Base-by-base conservation (phyloP, 2,888 invertebrate genomes). In the Agrotis exclamationis region DNA sequence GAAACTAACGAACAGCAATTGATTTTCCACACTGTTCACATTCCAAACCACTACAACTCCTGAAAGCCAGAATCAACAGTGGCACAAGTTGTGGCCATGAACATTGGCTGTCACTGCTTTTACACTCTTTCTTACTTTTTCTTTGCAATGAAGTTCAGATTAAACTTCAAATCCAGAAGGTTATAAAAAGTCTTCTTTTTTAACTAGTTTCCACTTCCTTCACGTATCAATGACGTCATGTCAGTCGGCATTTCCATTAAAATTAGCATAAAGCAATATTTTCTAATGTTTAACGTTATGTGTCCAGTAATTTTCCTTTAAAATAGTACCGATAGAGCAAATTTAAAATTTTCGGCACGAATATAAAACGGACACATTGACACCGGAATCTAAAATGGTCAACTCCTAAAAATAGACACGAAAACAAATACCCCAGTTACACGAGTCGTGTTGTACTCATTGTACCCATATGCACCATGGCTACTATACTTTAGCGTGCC, bases 401-500 rank as follows among this genome's bases (percentile, higher is more conserved):
- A 64, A 68, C 74, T 67, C 67, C 82, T 76, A 83, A 83, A 85
- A 75, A 83, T 83, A 83, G 85, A 68, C 24, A 83, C 53, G 63
- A 80, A 76, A 84, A 85, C 76, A 70, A 85, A 80, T 84, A 85
- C 76, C 85, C 85, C 64, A 86, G 71, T 82, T 86, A 64, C 60
- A 74, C 57, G 44, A 69, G 50, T 70, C 51, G 63, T 65, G 62
- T 53, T 67, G 73, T 73, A 39, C 57, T 47, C 54, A 48, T 62
- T 67, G 70, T 71, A 51, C 57, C 28, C 58, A 48, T 64, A 63
- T 65, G 67, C 63, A 79, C 79, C 56, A 39, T 39, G 39, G 39
- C 9, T 39, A 39, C 39, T 39, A 67, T 68, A 72, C 54, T 78
- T 72, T 73, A 62, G 62, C 67, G 20, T 82, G 60, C 47, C 56